These are phyloP conservation scores for Ictalurus furcatus DNA, from an alignment of 2,113 vertebrate genomes.

Conservation along the genomic window DNA sequence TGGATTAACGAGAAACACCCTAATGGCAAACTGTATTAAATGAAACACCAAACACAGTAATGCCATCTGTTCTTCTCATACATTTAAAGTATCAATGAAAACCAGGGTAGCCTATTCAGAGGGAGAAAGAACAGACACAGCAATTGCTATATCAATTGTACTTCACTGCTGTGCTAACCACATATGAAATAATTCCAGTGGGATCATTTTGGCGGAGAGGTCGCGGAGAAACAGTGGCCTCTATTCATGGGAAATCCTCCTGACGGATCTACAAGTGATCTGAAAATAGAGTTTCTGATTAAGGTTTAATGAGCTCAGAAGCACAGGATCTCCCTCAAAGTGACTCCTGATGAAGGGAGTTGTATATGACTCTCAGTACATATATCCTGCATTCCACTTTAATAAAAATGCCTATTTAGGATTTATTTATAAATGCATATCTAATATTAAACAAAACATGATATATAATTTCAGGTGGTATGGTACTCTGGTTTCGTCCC, in stretches of 20 bases:
- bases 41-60: background rate
- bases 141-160: background rate
- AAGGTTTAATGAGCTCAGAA: slow-evolving; percentile 80
- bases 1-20: background rate
- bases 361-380: slow-evolving; percentile 12
- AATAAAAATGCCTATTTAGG: background rate
- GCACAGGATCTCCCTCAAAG: slow-evolving; percentile 70
- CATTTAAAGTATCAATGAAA: background rate
- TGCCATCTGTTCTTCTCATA: background rate
- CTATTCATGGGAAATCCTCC: slow-evolving; percentile 69
- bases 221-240: slow-evolving; percentile 59
- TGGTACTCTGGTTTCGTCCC: background rate
- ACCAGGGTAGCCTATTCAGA: background rate
- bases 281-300: slow-evolving; percentile 81
- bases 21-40: background rate
- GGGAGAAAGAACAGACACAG: background rate
- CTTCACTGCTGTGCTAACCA: slow-evolving; percentile 30
- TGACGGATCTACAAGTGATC: slow-evolving; percentile 73
- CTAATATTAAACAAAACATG: background rate
- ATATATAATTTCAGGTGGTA: background rate
- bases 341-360: slow-evolving; percentile 62
- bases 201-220: slow-evolving; percentile 35
- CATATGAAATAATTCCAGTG: slow-evolving; percentile 36
- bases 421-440: background rate
- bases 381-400: background rate